Base-by-base conservation (phyloP, 2,797 vertebrate genomes). In the Ataeniobius toweri region DNA sequence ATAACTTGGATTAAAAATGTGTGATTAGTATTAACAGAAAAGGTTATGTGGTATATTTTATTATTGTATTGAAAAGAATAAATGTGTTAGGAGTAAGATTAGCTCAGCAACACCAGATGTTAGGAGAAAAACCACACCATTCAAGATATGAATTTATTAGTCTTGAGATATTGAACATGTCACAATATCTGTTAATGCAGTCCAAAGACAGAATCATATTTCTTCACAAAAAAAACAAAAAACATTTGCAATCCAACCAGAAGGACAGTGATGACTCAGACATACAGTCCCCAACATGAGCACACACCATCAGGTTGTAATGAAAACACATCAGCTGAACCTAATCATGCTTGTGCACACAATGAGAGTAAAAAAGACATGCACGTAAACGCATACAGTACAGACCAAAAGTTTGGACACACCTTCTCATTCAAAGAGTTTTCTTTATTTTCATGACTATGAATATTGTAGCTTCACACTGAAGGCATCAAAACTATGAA, bases 181-280 rank as follows among this genome's bases (percentile, higher is more conserved):
- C 41, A 74, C 83, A 87, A 89, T 84, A 89, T 90, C 83, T 83
- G 74, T 70, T 75, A 26, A 44, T 39, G 46, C 75, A 84, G 79
- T 85, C 63, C 31, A 69, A 86, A 59, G 53, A 85, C 51, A 76
- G 82, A 91, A 89, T 90, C 87, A 86, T 85, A 75, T 88, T 91
- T 86, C 82, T 81, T 77, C 31, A 56, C 3, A 2, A 79, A 80
- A 91, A 91, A 79, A 28, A 28, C 28, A 28, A 28, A 88, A 85
- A 89, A 83, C 3, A 31, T 91, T 91, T 80, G 79, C 78, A 75
- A 74, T 71, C 84, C 41, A 61, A 83, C 80, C 82, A 88, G 83
- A 80, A 84, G 77, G 88, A 78, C 46, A 63, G 67, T 0, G 68
- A 83, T 85, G 84, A 87, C 73, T 82, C 85, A 89, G 53, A 84